Evolutionary conservation across 64 coral and sea anemone species (phyloP).

Genomic region (Trachythela sp.): DNA sequence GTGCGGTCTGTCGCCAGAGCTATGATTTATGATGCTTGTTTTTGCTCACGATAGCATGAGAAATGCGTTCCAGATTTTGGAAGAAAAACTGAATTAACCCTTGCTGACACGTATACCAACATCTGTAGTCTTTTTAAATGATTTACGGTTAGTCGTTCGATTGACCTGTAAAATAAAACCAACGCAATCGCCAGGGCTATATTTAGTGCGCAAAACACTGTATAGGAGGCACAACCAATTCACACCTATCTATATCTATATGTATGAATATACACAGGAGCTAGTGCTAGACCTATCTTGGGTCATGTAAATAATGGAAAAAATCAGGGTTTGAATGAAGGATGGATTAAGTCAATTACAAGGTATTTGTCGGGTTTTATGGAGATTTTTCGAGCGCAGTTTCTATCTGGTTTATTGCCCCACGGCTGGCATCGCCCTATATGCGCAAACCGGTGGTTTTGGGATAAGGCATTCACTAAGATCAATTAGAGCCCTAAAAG

Average conservation of each 20-base stretch:
- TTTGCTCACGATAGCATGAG: constrained; percentile 1
- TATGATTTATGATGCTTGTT: constrained; percentile 16
- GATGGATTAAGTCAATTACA: background rate
- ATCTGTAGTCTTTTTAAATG: constrained; percentile 4
- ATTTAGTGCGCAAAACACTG: background rate
- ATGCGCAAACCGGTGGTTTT: background rate
- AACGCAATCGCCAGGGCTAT: background rate
- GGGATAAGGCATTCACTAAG: background rate
- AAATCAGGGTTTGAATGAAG: background rate
- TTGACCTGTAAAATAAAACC: constrained; percentile 9
- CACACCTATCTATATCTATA: background rate
- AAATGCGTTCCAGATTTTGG: constrained; percentile 19
- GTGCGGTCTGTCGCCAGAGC: background rate
- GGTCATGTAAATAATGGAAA: background rate
- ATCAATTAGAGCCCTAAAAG: background rate
- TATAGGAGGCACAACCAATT: background rate
- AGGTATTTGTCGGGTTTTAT: background rate
- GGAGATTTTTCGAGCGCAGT: background rate
- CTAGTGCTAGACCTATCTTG: too few species aligned
- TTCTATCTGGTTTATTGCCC: background rate
- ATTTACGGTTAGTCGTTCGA: background rate
- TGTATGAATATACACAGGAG: background rate
- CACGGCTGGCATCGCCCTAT: too few species aligned
- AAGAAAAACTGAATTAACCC: background rate
- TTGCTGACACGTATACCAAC: constrained; percentile 7